phyloP scores from a whole-genome alignment of 1,140 invertebrate genomes.

The Metaphire vulgaris region DNA sequence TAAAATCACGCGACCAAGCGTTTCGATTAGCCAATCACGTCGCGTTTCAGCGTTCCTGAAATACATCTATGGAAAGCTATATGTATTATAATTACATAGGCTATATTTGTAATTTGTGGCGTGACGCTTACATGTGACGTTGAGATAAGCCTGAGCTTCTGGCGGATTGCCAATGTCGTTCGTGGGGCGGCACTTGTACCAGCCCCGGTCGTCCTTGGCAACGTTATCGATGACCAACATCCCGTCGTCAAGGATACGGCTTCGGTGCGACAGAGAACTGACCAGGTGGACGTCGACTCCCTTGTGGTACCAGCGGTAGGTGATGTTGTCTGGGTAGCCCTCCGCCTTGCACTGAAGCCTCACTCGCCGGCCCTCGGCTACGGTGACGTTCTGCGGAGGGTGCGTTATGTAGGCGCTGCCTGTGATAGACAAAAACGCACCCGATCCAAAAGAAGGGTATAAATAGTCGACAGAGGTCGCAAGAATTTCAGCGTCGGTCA shows the following conservation, averaged over 20 bases:
- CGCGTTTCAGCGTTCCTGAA: too few relatives aligned
- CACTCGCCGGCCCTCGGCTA: constrained; percentile 83
- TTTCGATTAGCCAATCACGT: too few relatives aligned
- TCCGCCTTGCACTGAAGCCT: constrained; percentile 91
- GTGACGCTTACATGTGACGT: constrained; percentile 12
- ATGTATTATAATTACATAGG: too few relatives aligned
- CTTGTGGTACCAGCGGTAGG: constrained; percentile 57
- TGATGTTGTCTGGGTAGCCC: constrained; percentile 88
- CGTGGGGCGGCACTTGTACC: constrained; percentile 15
- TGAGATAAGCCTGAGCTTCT: constrained; percentile 12
- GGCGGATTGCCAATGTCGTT: neutral
- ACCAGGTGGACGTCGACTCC: neutral
- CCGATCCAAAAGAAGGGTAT: too few relatives aligned
- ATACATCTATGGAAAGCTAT: too few relatives aligned
- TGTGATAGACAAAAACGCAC: constrained; percentile 46
- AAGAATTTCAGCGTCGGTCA: too few relatives aligned
- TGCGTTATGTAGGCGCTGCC: constrained; percentile 77
- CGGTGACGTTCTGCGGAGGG: constrained; percentile 89
- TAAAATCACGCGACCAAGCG: too few relatives aligned
- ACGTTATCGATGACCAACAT: constrained; percentile 12
- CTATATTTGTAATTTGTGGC: too few relatives aligned
- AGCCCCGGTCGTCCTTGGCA: constrained; percentile 3
- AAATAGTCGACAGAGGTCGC: too few relatives aligned
- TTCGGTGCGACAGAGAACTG: constrained; percentile 1
- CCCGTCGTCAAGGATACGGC: constrained; percentile 5